A percentile compares a stretch with the other conserved stretches of the same genome.
Conservation (phyloP, 2,888 invertebrate species). For the Anorthoa munda region DNA sequence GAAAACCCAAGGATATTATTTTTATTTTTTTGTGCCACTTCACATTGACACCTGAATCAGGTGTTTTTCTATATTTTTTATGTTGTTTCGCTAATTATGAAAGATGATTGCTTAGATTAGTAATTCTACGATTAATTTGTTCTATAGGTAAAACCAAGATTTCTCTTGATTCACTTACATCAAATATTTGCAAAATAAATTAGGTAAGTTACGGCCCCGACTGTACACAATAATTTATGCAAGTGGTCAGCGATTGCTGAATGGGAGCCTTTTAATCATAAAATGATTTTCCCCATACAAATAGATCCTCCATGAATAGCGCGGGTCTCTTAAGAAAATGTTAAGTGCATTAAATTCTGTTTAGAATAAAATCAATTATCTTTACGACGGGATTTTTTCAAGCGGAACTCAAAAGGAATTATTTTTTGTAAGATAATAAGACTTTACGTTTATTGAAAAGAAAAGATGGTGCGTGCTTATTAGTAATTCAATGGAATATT, state of each 20-base stretch:
- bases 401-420: slow-evolving; percentile 36
- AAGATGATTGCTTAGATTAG: too few species aligned
- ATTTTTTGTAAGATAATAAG: slow-evolving; percentile 41
- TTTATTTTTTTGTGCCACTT: neutral
- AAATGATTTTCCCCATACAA: slow-evolving; percentile 79
- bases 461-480: neutral
- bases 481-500: neutral
- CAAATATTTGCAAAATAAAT: neutral
- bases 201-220: slow-evolving; percentile 35
- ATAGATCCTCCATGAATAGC: slow-evolving; percentile 61
- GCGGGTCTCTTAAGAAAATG: slow-evolving; percentile 62
- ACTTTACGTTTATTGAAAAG: slow-evolving; percentile 27
- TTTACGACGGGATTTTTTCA: slow-evolving; percentile 33
- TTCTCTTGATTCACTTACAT: neutral
- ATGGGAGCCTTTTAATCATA: slow-evolving; percentile 83
- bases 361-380: slow-evolving; percentile 67
- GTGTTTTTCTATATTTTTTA: too few species aligned
- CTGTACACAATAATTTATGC: slow-evolving; percentile 87
- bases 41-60: too few species aligned
- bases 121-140: too few species aligned
- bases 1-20: neutral
- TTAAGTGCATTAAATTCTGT: slow-evolving; percentile 70
- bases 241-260: slow-evolving; percentile 86
- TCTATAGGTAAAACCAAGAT: neutral
- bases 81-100: too few species aligned